Evolutionary conservation across 2,888 invertebrate genomes (phyloP).

Genomic region (Digitonthophagus gazella): DNA sequence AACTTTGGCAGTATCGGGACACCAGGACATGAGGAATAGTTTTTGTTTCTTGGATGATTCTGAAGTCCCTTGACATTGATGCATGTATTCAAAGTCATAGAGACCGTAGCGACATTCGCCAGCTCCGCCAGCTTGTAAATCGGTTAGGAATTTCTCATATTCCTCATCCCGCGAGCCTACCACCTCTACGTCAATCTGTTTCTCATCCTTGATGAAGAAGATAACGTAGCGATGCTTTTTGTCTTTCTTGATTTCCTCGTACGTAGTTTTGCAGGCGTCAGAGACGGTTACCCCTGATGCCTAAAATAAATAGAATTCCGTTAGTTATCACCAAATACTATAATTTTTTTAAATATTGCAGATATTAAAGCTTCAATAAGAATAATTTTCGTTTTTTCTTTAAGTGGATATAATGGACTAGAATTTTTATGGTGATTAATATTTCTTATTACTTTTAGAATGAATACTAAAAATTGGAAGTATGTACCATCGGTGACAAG

Average conservation of each 20-base stretch:
- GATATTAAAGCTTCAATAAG: no score
- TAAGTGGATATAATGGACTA: no score
- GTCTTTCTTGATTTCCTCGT: constrained; percentile 96
- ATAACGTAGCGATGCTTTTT: constrained; percentile 97
- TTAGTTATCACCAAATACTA: no score
- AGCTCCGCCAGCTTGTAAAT: constrained; percentile 86
- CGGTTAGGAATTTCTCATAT: constrained; percentile 92
- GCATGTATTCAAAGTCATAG: constrained; percentile 97
- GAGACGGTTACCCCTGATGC: constrained; percentile 97
- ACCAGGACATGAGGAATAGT: constrained; percentile 97
- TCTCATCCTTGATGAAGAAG: constrained; percentile 93
- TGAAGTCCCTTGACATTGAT: constrained; percentile 95
- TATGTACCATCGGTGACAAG: no score
- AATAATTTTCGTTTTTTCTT: no score
- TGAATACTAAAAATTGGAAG: no score
- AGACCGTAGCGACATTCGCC: constrained; percentile 98
- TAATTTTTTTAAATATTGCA: no score
- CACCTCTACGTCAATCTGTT: constrained; percentile 92
- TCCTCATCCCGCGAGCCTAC: constrained; percentile 87
- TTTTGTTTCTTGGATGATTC: constrained; percentile 98
- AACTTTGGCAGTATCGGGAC: constrained; percentile 95
- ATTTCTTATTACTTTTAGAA: no score
- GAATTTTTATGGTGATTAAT: no score
- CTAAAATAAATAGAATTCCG: constrained; percentile 48
- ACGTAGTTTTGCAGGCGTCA: constrained; percentile 91